phyloP scores from a whole-genome alignment of 2,888 invertebrate genomes.

The Drosophila helvetica region DNA sequence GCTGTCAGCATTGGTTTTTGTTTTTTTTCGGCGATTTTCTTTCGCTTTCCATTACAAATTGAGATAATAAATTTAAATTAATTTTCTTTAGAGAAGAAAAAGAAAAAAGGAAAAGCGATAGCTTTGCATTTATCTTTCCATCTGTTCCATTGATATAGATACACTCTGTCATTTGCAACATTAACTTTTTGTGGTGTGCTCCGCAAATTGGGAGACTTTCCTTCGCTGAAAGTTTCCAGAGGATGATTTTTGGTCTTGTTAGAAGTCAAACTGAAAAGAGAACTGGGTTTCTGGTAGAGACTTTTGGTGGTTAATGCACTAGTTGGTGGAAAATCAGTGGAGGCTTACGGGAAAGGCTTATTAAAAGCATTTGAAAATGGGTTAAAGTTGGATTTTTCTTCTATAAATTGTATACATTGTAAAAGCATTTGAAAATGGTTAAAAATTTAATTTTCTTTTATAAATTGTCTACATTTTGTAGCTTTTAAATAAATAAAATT shows the following conservation, averaged over 20 bases:
- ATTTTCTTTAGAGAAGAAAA: conserved; percentile 45
- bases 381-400: no score
- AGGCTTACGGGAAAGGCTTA: not conserved
- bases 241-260: no score
- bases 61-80: conserved; percentile 78
- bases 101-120: conserved; percentile 26
- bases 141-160: conserved; percentile 23
- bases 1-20: conserved; percentile 53
- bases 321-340: not conserved
- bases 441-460: no score
- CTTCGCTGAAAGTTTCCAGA: not conserved
- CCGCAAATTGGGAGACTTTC: not conserved
- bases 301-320: not conserved
- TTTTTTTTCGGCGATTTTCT: conserved; percentile 68
- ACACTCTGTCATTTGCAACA: conserved; percentile 23
- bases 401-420: no score
- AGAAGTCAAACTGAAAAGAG: not conserved
- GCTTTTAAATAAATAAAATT: no score
- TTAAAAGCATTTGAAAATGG: no score
- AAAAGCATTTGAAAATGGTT: no score
- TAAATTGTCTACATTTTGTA: no score
- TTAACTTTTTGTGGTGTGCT: conserved; percentile 12
- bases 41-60: conserved; percentile 74
- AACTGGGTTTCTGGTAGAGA: not conserved
- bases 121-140: conserved; percentile 5